A percentile compares a stretch with the other conserved stretches of the same genome.
Conservation (phyloP, 2,888 invertebrate species). For the Nephrotoma appendiculata region DNA sequence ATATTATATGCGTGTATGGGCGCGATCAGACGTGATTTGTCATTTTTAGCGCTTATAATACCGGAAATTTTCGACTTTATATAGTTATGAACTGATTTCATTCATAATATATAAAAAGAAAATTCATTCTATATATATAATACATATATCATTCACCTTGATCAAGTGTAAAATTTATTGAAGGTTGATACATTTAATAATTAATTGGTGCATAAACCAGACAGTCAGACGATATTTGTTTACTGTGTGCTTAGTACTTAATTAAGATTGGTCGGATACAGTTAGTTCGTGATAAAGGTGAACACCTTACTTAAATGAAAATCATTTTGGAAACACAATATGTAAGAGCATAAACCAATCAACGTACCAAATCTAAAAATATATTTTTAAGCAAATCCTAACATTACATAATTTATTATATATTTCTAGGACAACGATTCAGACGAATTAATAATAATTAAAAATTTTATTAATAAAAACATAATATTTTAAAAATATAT, state of each 20-base stretch:
- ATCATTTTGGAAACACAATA: too few species aligned
- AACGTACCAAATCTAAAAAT: not conserved
- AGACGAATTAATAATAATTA: slow-evolving; percentile 12
- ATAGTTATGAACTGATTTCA: not conserved
- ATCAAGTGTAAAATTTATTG: not conserved
- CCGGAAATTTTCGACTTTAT: not conserved
- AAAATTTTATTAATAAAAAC: not conserved
- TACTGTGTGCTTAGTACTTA: too few species aligned
- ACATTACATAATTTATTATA: not conserved
- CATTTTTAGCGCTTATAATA: not conserved
- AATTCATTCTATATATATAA: too few species aligned
- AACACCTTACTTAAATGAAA: not conserved
- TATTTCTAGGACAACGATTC: slow-evolving; percentile 25
- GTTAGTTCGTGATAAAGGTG: not conserved
- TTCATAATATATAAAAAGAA: not conserved
- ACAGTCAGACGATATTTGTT: not conserved
- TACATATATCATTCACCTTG: not conserved
- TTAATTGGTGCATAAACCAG: not conserved
- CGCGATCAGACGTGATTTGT: not conserved
- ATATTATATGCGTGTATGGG: not conserved
- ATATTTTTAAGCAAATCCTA: not conserved
- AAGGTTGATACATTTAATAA: not conserved
- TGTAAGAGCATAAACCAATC: not conserved
- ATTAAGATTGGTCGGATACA: too few species aligned
- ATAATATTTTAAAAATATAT: not conserved